phyloP scores from a whole-genome alignment of 2,888 invertebrate species.

The Agrotis segetum region DNA sequence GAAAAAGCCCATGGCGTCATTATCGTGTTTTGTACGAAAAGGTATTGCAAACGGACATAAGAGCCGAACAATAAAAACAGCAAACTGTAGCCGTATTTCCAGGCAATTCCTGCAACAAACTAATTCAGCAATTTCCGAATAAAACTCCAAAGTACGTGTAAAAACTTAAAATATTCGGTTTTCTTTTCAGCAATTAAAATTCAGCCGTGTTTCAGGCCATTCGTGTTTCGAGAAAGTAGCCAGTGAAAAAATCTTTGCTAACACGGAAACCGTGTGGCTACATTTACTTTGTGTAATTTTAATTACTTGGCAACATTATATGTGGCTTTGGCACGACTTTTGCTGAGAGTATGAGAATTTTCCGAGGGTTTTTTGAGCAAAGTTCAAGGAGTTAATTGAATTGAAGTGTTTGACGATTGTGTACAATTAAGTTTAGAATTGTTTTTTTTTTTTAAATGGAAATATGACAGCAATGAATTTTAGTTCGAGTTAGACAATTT shows the following conservation, averaged over 20 bases:
- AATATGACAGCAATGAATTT: too few species aligned
- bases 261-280: conserved; percentile 57
- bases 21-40: too few species aligned
- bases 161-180: conserved; percentile 52
- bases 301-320: conserved; percentile 56
- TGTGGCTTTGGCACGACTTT: conserved; percentile 31
- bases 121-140: conserved; percentile 50
- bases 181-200: conserved; percentile 60
- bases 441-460: not conserved
- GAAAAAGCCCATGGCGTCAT: too few species aligned
- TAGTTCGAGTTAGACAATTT: too few species aligned
- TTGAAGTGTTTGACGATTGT: not conserved
- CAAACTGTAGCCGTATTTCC: not conserved
- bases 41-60: too few species aligned
- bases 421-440: not conserved
- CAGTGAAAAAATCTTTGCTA: conserved; percentile 43
- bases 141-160: conserved; percentile 24
- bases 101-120: conserved; percentile 10
- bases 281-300: conserved; percentile 52
- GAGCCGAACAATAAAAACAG: too few species aligned
- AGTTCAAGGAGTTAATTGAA: not conserved
- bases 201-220: conserved; percentile 49
- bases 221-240: conserved; percentile 56
- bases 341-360: not conserved
- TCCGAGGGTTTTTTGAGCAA: not conserved